Conservation (phyloP, 2,888 invertebrate species). For the Itoplectis maculator region DNA sequence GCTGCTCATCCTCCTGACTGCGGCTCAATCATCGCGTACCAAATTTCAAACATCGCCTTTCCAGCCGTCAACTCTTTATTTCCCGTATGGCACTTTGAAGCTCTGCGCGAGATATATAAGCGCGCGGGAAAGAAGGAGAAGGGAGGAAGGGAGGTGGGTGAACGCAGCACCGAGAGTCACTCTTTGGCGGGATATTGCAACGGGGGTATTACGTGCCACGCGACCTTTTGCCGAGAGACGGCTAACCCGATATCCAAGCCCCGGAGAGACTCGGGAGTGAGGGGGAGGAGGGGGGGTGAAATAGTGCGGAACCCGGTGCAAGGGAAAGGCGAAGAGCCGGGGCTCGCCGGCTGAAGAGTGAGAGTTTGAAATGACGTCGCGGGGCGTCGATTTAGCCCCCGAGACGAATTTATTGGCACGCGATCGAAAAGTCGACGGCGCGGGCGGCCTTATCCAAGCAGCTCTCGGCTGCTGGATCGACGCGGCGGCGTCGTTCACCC, state of each 20-base stretch:
- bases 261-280: slow-evolving; percentile 15
- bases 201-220: slow-evolving; percentile 49
- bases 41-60: slow-evolving; percentile 28
- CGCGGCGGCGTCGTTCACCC: slow-evolving; percentile 41
- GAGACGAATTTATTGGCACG: slow-evolving; percentile 70
- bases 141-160: neutral
- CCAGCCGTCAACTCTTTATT: slow-evolving; percentile 24
- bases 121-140: neutral
- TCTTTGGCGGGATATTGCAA: slow-evolving; percentile 52
- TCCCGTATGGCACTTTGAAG: no score
- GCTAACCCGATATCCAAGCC: slow-evolving; percentile 53
- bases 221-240: slow-evolving; percentile 33
- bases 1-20: neutral
- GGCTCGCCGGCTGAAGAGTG: neutral
- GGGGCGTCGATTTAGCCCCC: slow-evolving; percentile 54
- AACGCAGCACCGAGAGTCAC: slow-evolving; percentile 21
- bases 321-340: slow-evolving; percentile 18
- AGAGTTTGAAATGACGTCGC: slow-evolving; percentile 59
- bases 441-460: slow-evolving; percentile 31
- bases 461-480: slow-evolving; percentile 20
- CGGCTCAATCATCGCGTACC: slow-evolving; percentile 9
- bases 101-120: neutral
- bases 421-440: slow-evolving; percentile 67
- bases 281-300: no score
- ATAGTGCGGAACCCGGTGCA: slow-evolving; percentile 44